Base-by-base conservation (phyloP, 37 sponge, comb jelly and placozoan species). In the Spongilla lacustris region DNA sequence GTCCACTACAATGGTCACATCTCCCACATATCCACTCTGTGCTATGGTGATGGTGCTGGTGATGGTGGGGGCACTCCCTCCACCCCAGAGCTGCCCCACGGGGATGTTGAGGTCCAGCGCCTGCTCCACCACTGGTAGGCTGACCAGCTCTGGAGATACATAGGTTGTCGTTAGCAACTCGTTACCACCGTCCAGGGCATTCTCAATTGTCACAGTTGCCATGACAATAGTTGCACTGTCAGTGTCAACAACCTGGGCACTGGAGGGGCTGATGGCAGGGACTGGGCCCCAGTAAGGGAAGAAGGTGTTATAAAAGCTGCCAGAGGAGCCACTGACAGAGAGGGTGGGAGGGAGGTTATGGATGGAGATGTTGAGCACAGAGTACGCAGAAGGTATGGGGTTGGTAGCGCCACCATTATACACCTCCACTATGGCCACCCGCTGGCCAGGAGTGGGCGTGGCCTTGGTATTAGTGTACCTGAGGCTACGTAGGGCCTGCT, bases 1-100 rank as follows among this genome's bases (percentile, higher is more conserved):
- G 68, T 97, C 95, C 68, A 97, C 84, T 0, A 94, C 84, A 0
- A 97, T 87, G 73, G 84, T 83, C 5, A 97, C 81, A 41, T 91
- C 88, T 30, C 97, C 95, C 9, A 96, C 97, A 4, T 71, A 24
- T 19, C 83, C 80, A 26, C 69, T 35, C 34, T 70, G 67, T 22
- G 76, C n/a, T 8, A 92, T 73, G 46, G n/a, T 33, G 9, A 93
- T 79, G n/a, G 78, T 82, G 81, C 78, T 87, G 21, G 86, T 84
- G 26, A 97, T 80, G 25, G 84, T 38, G 24, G 90, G 86, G 23
- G 81, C 89, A 30, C 36, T 31, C 4, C 83, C 81, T 4, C 91
- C 92, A 6, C 66, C 37, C 66, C 36, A 73, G 5, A 83, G 66
- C 1, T 5, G 41, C 23, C 96, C 96, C 77, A 96, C 91, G 14